phyloP scores from a whole-genome alignment of 2,113 vertebrate species.

The Anarrhichthys ocellatus region DNA sequence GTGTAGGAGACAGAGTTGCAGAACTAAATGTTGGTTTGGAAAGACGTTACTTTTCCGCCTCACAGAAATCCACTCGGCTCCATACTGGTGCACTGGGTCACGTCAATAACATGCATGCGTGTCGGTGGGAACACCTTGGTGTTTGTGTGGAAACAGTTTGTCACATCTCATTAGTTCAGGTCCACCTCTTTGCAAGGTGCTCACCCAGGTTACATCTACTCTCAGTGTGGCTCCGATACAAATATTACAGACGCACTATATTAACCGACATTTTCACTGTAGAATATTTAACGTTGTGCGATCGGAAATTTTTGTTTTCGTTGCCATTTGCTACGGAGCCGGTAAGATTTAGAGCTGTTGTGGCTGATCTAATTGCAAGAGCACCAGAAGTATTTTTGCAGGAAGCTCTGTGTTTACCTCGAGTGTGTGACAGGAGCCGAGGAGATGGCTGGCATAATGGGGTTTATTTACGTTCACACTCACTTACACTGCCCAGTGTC shows the following conservation, averaged over 20 bases:
- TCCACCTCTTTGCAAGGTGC: conserved; percentile 56
- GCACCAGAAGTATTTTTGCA: conserved; percentile 88
- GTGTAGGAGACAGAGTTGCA: neutral
- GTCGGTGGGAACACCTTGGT: conserved; percentile 67
- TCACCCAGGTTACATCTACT: conserved; percentile 58
- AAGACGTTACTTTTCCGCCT: conserved; percentile 12
- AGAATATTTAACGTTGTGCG: conserved; percentile 28
- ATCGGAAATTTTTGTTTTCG: conserved; percentile 83
- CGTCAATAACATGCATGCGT: conserved; percentile 58
- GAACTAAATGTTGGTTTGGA: neutral
- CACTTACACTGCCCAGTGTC: conserved; percentile 91
- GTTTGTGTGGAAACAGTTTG: conserved; percentile 82
- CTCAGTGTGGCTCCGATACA: conserved; percentile 51
- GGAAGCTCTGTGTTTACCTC: conserved; percentile 95
- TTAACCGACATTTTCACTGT: conserved; percentile 65
- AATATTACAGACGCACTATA: conserved; percentile 65
- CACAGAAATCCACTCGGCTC: conserved; percentile 23
- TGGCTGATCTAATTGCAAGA: conserved; percentile 86
- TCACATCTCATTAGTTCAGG: conserved; percentile 78
- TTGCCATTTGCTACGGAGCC: conserved; percentile 78
- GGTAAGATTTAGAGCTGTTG: conserved; percentile 83
- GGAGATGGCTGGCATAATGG: conserved; percentile 93
- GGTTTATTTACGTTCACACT: conserved; percentile 96
- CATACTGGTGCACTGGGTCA: conserved; percentile 46
- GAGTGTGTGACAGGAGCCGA: conserved; percentile 91